Evolutionary conservation across 1,140 invertebrate species (phyloP).

Genomic region (Drosophila dunni): DNA sequence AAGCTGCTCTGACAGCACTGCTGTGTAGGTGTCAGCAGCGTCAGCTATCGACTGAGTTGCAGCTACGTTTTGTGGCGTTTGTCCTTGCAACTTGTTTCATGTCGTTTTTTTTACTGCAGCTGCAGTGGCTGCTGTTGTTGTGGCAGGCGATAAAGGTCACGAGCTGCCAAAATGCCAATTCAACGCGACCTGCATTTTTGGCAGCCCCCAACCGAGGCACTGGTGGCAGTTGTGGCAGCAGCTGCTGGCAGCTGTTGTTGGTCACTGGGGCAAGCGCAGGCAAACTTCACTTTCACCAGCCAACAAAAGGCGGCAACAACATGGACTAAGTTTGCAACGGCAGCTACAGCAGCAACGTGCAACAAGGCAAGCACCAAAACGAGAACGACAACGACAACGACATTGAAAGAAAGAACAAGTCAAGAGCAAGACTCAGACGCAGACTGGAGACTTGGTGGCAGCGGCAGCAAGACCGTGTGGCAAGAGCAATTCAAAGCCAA

Average conservation of each 20-base stretch:
- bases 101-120: conserved; percentile 1
- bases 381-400: conserved; percentile 9
- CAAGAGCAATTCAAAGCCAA: conserved; percentile 24
- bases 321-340: conserved; percentile 67
- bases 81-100: conserved; percentile 29
- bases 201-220: conserved; percentile 21
- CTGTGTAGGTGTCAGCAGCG: conserved; percentile 56
- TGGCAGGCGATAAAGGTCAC: conserved; percentile 49
- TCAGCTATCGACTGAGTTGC: neutral
- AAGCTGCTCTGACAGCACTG: neutral
- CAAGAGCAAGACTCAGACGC: conserved; percentile 1
- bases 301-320: conserved; percentile 39
- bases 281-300: conserved; percentile 62
- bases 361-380: conserved; percentile 4
- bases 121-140: neutral
- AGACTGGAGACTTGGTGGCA: neutral
- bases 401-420: conserved; percentile 11
- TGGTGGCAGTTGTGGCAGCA: conserved; percentile 20
- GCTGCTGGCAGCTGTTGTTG: conserved; percentile 31
- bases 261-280: conserved; percentile 33
- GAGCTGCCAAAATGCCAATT: conserved; percentile 35
- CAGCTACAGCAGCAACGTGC: conserved; percentile 6
- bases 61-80: conserved; percentile 14
- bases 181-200: conserved; percentile 66
- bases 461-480: conserved; percentile 4